Base-by-base conservation (phyloP, 2,113 vertebrate species). In the Scartelaos histophorus region DNA sequence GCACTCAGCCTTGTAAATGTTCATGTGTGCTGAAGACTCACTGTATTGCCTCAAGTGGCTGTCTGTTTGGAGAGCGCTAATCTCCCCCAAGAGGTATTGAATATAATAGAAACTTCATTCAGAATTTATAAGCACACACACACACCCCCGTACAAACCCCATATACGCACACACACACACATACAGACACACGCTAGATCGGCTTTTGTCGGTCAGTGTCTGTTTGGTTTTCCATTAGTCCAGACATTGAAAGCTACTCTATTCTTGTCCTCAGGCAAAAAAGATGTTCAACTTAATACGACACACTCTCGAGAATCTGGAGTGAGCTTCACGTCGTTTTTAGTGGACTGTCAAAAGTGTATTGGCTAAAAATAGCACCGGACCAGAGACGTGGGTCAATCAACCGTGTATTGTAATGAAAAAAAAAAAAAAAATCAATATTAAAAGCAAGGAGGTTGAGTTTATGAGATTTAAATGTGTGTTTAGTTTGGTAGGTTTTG, bases 51-150 rank as follows among this genome's bases (percentile, higher is more conserved):
- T 53, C 34, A 0, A 38, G 67, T 74, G 22, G 7, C 51, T 49
- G 67, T 5, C 61, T 78, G 62, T 80, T 67, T 78, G 60, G 66
- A 67, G 49, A 57, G 21, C 66, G 49, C 17, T 74, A 64, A 82
- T 71, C 58, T 79, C 62, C 64, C 57, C 29, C 2, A 19, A 51
- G 70, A 79, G 47, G 72, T 56, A 69, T 56, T 17, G 24, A 25
- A 75, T 75, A 71, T 74, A 78, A 78, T 72, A 81, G 60, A 78
- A 76, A 81, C 68, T 79, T 80, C 65, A 81, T 84, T 77, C 66
- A 71, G 17, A 34, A 86, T 86, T 88, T 67, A 82, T 86, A 69
- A 79, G 66, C 22, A 13, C 53, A 66, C 43, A 56, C 16, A 64
- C 12, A 66, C 7, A 34, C 49, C 49, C 13, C 7, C 25, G n/a